phyloP scores from a whole-genome alignment of 1,140 invertebrate genomes.

The Atta texana region DNA sequence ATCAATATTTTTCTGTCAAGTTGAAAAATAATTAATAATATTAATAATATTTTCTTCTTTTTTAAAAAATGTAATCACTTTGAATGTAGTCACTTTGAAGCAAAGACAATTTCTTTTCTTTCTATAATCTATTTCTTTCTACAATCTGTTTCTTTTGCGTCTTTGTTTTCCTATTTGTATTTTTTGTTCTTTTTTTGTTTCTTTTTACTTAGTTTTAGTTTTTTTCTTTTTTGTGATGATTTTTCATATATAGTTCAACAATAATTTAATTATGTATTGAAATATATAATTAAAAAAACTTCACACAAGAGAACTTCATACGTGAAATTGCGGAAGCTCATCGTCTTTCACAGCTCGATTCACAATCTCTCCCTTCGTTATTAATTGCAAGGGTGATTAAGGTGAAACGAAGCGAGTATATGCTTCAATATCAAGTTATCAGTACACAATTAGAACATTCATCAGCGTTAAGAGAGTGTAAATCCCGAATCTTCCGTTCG shows the following conservation, averaged over 20 bases:
- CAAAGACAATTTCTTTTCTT: not conserved
- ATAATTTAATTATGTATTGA: not conserved
- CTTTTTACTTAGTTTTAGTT: not conserved
- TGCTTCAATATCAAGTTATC: constrained; percentile 26
- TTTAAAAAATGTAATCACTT: too few species aligned
- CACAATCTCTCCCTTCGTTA: constrained; percentile 25
- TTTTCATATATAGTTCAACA: constrained; percentile 3
- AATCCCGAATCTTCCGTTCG: constrained; percentile 40
- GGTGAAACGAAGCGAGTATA: constrained; percentile 16
- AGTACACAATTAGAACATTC: constrained; percentile 48
- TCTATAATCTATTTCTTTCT: not conserved
- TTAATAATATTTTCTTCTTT: too few species aligned
- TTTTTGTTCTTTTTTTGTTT: not conserved
- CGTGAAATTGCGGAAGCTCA: not conserved
- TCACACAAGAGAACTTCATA: not conserved
- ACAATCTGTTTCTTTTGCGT: not conserved
- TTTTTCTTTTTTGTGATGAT: not conserved
- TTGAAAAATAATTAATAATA: too few species aligned
- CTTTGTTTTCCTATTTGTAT: not conserved
- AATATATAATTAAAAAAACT: not conserved
- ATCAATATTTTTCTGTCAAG: too few species aligned
- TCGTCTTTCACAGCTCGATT: not conserved
- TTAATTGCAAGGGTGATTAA: constrained; percentile 54
- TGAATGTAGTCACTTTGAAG: too few species aligned
- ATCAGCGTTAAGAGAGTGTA: constrained; percentile 56